Percentiles rank a stretch among this genome's conserved stretches.
Evolutionary conservation across 2,113 vertebrate genomes (phyloP).

Genomic region (Limanda limanda): DNA sequence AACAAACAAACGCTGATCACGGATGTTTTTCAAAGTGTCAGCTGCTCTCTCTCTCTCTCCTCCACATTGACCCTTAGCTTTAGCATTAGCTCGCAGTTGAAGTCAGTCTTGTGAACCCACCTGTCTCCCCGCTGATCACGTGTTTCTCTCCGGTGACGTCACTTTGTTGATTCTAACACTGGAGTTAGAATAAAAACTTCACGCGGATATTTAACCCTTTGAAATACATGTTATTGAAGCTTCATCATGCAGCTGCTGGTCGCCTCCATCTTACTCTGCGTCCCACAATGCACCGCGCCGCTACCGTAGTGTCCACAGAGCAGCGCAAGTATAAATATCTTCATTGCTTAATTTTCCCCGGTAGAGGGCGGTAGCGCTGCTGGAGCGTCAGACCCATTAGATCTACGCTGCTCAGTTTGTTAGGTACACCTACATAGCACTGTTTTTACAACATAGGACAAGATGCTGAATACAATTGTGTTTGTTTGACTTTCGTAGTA

Average conservation of each 20-base stretch:
- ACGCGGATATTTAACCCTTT: not conserved
- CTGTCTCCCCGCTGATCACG: conserved; percentile 6
- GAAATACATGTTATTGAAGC: conserved; percentile 22
- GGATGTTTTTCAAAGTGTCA: not conserved
- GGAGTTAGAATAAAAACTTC: not conserved
- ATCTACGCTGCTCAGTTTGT: too few relatives aligned
- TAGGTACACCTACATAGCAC: too few relatives aligned
- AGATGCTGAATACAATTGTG: too few relatives aligned
- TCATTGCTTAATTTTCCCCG: not conserved
- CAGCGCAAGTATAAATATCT: not conserved
- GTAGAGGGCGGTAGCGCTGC: conserved; percentile 20
- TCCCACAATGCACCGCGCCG: conserved; percentile 73
- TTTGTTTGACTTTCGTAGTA: too few relatives aligned
- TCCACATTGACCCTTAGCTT: conserved; percentile 55
- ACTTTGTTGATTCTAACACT: not conserved
- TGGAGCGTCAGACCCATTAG: not conserved
- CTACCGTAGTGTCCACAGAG: conserved; percentile 34
- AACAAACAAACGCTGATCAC: not conserved
- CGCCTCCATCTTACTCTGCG: conserved; percentile 64
- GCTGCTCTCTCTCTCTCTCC: not conserved
- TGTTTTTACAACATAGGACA: too few relatives aligned
- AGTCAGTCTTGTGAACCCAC: conserved; percentile 23
- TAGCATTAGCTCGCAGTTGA: conserved; percentile 34
- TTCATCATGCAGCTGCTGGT: conserved; percentile 14
- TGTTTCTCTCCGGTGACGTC: not conserved